Evolutionary conservation across 2,797 vertebrate species (phyloP).

Genomic region (Pipistrellus kuhlii): DNA sequence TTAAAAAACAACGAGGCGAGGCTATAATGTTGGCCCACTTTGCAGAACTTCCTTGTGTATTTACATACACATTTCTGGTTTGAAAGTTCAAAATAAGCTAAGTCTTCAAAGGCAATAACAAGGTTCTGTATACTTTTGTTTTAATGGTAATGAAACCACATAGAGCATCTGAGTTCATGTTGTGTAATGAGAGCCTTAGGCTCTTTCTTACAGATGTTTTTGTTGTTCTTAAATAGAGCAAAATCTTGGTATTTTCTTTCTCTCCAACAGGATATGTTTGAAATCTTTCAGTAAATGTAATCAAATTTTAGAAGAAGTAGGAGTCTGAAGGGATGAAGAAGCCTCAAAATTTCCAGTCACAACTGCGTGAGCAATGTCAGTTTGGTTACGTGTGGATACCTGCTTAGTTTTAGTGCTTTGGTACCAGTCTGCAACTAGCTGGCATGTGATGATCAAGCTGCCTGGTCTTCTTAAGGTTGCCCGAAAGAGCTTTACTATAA

Average conservation of each 20-base stretch:
- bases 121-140: background rate
- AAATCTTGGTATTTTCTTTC: background rate
- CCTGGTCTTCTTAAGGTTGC: background rate
- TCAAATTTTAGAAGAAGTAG: background rate
- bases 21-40: background rate
- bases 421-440: background rate
- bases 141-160: background rate
- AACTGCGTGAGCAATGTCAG: background rate
- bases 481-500: constrained; percentile 30
- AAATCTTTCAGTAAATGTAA: background rate
- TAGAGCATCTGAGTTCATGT: background rate
- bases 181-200: background rate
- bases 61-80: background rate
- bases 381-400: background rate
- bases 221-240: background rate
- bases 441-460: background rate
- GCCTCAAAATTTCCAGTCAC: background rate
- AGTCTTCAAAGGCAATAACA: background rate
- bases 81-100: constrained; percentile 5
- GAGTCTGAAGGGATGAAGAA: background rate
- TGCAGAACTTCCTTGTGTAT: background rate
- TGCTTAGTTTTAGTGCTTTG: background rate
- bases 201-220: background rate
- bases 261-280: background rate
- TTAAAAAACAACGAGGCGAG: background rate